phyloP scores from a whole-genome alignment of 2,113 vertebrate genomes.

The Scolopax mira region DNA sequence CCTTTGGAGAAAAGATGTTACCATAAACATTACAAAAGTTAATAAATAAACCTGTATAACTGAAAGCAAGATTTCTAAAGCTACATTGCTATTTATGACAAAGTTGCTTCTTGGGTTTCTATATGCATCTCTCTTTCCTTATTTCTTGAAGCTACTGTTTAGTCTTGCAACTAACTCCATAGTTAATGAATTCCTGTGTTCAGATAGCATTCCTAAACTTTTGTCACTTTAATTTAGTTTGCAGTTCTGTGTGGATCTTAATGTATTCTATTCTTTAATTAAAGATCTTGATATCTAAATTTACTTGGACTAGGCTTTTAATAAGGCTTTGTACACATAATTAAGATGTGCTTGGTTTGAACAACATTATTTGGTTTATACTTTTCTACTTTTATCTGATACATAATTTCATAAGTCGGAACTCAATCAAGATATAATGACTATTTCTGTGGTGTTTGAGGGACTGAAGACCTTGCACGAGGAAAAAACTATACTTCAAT shows the following conservation, averaged over 20 bases:
- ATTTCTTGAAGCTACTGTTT: not conserved
- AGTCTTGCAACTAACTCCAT: not conserved
- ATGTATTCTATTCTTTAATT: not conserved
- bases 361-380: not conserved
- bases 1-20: not conserved
- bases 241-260: not conserved
- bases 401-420: not conserved
- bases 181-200: not conserved
- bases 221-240: not conserved
- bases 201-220: not conserved
- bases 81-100: not conserved
- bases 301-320: not conserved
- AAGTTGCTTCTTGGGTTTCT: not conserved
- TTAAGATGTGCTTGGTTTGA: not conserved
- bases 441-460: not conserved
- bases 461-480: not conserved
- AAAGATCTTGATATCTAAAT: not conserved
- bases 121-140: not conserved
- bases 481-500: not conserved
- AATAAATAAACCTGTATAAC: not conserved
- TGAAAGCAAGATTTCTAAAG: not conserved
- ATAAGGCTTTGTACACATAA: not conserved
- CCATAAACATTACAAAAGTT: not conserved
- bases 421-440: not conserved
- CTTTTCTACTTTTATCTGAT: not conserved